These are phyloP conservation scores for Heterodera schachtii DNA, from an alignment of 1,140 invertebrate species.

Conservation along the genomic window DNA sequence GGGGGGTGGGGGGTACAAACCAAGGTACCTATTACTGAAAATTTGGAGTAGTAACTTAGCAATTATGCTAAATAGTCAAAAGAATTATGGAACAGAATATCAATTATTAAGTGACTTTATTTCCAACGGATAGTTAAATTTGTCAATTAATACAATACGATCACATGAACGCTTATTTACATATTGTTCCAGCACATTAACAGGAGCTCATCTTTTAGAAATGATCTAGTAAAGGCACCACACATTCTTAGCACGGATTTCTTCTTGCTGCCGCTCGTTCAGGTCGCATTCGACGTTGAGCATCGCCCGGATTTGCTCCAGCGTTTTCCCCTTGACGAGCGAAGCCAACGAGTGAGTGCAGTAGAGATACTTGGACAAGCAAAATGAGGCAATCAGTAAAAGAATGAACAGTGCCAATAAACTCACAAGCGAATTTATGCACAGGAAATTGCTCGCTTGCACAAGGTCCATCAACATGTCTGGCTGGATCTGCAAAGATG, in stretches of 20 bases:
- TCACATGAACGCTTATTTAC: too few relatives aligned
- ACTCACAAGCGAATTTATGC: not conserved
- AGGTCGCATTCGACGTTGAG: slow-evolving; percentile 28
- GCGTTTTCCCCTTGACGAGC: slow-evolving; percentile 19
- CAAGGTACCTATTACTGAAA: too few relatives aligned
- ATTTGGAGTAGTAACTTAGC: too few relatives aligned
- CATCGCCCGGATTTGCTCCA: slow-evolving; percentile 30
- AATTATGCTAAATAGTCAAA: too few relatives aligned
- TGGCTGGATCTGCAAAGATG: not conserved
- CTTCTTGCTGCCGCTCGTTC: slow-evolving; percentile 39
- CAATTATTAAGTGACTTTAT: too few relatives aligned
- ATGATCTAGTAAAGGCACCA: slow-evolving; percentile 35
- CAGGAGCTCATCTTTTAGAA: too few relatives aligned
- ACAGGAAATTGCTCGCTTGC: not conserved
- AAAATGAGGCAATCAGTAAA: slow-evolving; percentile 27
- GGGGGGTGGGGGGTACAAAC: too few relatives aligned
- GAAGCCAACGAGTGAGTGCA: slow-evolving; percentile 17
- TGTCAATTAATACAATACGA: too few relatives aligned
- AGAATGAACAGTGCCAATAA: not conserved
- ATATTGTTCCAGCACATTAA: too few relatives aligned
- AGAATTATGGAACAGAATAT: too few relatives aligned
- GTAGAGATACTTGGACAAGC: slow-evolving; percentile 30
- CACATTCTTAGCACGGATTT: slow-evolving; percentile 33
- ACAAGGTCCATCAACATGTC: slow-evolving; percentile 18
- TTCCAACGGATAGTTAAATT: too few relatives aligned